Evolutionary conservation across 2,113 vertebrate species (phyloP), one percentile per base, ranked within the genome.

Genomic region (Cheilinus undulatus): DNA sequence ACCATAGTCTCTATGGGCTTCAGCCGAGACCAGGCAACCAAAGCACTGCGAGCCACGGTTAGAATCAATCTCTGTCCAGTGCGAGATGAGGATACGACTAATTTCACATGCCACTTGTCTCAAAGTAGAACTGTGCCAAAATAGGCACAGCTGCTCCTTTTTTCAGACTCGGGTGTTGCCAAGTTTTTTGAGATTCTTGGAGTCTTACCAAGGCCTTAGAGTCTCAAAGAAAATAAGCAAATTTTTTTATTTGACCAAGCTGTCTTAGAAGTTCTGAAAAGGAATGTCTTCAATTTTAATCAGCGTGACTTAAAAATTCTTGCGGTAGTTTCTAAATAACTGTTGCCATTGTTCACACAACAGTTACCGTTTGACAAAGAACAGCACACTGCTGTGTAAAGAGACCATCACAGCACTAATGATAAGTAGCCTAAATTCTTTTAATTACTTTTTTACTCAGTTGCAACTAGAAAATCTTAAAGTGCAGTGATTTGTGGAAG

Each of bases 1-100:
- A 99, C 97, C 71, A 99, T 99, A 0, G 95, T 99, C 54, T 99
- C 97, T 69, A 99, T 99, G 98, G 98, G 98, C 78, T 99, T 99
- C 91, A 98, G 97, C 52, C 93, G 96, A 80, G 98, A 99, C 86
- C 98, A 99, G 87, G 98, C 98, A 30, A 94, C 97, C 80, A 96
- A 96, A 88, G 98, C 98, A 0, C 96, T 99, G 4, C 93, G 96
- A 86, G 97, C 98, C 80, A 99, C 97, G 89, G 98, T 99, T 73
- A 89, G 93, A 67, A 7, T 32, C 34, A 2, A 43, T 65, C 48
- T 32, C 43, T 1, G 1, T 65, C 23, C 34, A 45, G 12, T 28
- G 34, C 43, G 14, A 54, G 3, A 50, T 23, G 17, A 5, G 30
- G 30, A 60, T 74, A 64, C 42, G 24, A 69, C 23, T 69, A 20